A percentile compares a stretch with the other conserved stretches of the same genome.
phyloP scores from a whole-genome alignment of 2,797 vertebrate genomes.

The Halcyon chelicuti region DNA sequence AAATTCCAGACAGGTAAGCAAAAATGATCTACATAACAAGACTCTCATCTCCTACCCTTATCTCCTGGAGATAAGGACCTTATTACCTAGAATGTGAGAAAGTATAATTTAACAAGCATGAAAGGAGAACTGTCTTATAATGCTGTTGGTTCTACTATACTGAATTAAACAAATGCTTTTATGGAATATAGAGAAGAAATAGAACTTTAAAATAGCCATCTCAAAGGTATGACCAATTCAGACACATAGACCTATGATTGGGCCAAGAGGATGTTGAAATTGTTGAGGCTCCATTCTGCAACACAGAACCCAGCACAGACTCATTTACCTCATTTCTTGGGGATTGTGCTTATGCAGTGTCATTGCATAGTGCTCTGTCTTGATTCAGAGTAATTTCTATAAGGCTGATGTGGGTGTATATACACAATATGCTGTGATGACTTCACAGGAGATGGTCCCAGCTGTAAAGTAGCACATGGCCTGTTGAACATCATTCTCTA shows the following conservation, averaged over 20 bases:
- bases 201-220: not conserved
- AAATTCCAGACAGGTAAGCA: not conserved
- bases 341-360: not conserved
- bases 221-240: not conserved
- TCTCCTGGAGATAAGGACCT: not conserved
- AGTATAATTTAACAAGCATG: not conserved
- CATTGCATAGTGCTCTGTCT: not conserved
- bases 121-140: not conserved
- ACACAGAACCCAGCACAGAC: not conserved
- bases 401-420: not conserved
- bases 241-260: not conserved
- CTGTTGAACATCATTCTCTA: not conserved
- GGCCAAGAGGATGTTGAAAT: not conserved
- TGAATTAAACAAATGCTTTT: not conserved
- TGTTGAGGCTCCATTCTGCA: not conserved
- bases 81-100: not conserved
- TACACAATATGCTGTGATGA: rapidly evolving
- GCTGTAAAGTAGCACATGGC: not conserved
- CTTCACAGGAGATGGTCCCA: not conserved
- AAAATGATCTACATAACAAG: not conserved
- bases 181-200: not conserved
- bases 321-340: not conserved
- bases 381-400: not conserved
- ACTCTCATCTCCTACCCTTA: not conserved
- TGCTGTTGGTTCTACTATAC: not conserved